Conservation (phyloP, 2,888 invertebrate genomes). For the Hypercompe scribonia region DNA sequence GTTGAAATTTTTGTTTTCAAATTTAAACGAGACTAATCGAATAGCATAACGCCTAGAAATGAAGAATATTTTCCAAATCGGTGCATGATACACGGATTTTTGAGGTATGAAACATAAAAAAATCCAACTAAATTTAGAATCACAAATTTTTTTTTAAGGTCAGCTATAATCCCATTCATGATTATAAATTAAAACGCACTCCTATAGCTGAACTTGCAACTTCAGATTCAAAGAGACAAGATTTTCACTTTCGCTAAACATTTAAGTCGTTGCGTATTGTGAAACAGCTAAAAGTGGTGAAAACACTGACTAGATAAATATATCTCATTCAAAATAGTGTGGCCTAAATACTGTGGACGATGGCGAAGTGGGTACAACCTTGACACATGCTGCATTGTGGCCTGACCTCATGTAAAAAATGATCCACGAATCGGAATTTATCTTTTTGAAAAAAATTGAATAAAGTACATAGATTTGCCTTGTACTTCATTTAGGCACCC, state of each 20-base stretch:
- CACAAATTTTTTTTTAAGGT: background rate
- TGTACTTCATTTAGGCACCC: background rate
- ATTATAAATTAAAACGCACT: background rate
- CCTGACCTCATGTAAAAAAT: slow-evolving; percentile 21
- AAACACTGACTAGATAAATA: slow-evolving; percentile 62
- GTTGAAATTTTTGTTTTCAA: background rate
- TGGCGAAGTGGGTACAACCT: slow-evolving; percentile 57
- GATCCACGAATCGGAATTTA: background rate
- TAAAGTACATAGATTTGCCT: background rate
- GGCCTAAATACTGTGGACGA: slow-evolving; percentile 59
- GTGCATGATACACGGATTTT: background rate
- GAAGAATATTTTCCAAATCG: background rate
- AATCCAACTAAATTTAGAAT: background rate
- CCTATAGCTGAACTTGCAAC: slow-evolving; percentile 1
- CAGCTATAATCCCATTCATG: background rate
- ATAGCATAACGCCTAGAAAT: no score
- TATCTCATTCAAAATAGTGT: slow-evolving; percentile 71
- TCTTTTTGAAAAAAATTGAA: background rate
- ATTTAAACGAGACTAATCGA: background rate
- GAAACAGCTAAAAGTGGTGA: slow-evolving; percentile 68
- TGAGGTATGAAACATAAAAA: background rate
- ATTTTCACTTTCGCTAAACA: slow-evolving; percentile 41
- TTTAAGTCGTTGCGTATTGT: slow-evolving; percentile 55
- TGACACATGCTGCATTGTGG: slow-evolving; percentile 55
- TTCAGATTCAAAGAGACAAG: slow-evolving; percentile 12